Evolutionary conservation across 2,113 vertebrate genomes (phyloP), one percentile per base, ranked within the genome.

Genomic region (Tinamus guttatus): DNA sequence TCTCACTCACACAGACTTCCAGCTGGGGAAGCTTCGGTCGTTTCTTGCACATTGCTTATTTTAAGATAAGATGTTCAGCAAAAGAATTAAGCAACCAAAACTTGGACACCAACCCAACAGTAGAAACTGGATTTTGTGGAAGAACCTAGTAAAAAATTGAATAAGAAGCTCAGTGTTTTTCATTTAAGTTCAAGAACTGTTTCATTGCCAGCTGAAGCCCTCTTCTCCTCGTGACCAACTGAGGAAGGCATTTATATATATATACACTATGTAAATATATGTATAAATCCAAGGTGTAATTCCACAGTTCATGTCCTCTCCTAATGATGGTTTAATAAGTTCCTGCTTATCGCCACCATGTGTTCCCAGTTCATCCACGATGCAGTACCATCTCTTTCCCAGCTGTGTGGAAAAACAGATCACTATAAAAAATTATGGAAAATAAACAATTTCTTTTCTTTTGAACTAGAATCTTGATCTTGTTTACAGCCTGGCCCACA

Each of bases 341-440:
- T 93, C 86, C 81, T 87, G 65, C 91, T 75, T 79, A 73, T 52
- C 60, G 81, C 56, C 65, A 79, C 81, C 89, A n/a, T 84, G 90
- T 86, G 86, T 96, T 96, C 86, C 94, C 96, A 96, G 90, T 91
- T 86, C 94, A 89, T 94, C 91, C 81, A 94, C 89, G 84, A 11
- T 32, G 69, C 38, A 3, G 47, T 64, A 73, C 94, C 86, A 17
- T 75, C 76, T 76, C 82, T 75, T 68, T 18, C 77, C 73, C 71
- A 76, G 15, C 69, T 0, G 0, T 5, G 45, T 41, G 56, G 45
- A 68, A 81, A 92, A 70, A 2, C 51, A 84, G 34, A 24, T 14
- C 64, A 27, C 56, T 84, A 84, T 93, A 95, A 86, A 34, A 88
- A 4, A 19, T 62, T 9, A 30, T n/a, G 68, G 67, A 40, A 62